These are phyloP conservation scores for Cepaea nemoralis DNA, from an alignment of 1,140 invertebrate genomes.

Conservation along the genomic window DNA sequence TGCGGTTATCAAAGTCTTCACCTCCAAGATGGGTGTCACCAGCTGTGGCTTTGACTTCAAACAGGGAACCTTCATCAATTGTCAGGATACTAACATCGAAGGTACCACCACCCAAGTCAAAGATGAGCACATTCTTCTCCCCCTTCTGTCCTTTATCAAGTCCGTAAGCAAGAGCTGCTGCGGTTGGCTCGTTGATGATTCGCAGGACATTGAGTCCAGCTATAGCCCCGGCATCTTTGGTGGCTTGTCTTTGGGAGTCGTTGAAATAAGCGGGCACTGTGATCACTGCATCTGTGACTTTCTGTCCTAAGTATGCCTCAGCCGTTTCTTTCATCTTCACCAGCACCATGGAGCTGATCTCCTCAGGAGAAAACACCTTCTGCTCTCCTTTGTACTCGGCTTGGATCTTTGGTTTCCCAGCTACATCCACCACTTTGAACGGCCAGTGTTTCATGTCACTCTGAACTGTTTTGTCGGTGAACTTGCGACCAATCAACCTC, in stretches of 20 bases:
- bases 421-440: slow-evolving; percentile 75
- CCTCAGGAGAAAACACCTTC: slow-evolving; percentile 91
- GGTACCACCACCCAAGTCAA: slow-evolving; percentile 48
- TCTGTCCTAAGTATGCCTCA: slow-evolving; percentile 84
- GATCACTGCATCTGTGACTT: slow-evolving; percentile 51
- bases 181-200: slow-evolving; percentile 64
- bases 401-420: slow-evolving; percentile 80
- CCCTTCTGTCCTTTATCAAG: slow-evolving; percentile 67
- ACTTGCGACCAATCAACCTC: slow-evolving; percentile 45
- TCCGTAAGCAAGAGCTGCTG: slow-evolving; percentile 74
- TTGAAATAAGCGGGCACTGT: slow-evolving; percentile 74
- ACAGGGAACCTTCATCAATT: slow-evolving; percentile 75
- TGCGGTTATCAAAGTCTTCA: slow-evolving; percentile 97
- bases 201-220: slow-evolving; percentile 75
- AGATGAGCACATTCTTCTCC: slow-evolving; percentile 74
- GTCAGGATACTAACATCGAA: slow-evolving; percentile 66
- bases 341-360: slow-evolving; percentile 87
- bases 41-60: slow-evolving; percentile 89
- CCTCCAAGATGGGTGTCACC: slow-evolving; percentile 77
- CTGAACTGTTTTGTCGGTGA: slow-evolving; percentile 43
- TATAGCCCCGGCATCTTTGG: slow-evolving; percentile 66
- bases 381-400: slow-evolving; percentile 87
- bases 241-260: slow-evolving; percentile 55
- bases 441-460: slow-evolving; percentile 92
- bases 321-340: slow-evolving; percentile 90